These are phyloP conservation scores for Acronicta aceris DNA, from an alignment of 2,888 invertebrate genomes.

Conservation along the genomic window DNA sequence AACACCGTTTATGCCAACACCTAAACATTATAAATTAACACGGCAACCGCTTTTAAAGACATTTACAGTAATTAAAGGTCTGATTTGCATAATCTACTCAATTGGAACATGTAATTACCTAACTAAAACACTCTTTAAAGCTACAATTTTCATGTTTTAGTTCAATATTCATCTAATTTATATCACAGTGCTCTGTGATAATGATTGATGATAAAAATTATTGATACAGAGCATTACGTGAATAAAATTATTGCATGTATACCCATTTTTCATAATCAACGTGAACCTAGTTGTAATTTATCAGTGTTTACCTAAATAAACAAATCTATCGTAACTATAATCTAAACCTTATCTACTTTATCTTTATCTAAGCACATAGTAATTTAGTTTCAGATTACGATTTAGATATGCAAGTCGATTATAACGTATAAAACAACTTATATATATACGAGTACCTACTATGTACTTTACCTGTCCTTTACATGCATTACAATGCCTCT, in stretches of 20 bases:
- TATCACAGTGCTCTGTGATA: conserved; percentile 42
- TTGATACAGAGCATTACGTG: conserved; percentile 20
- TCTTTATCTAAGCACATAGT: conserved; percentile 9
- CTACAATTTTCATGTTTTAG: conserved; percentile 16
- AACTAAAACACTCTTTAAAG: conserved; percentile 3
- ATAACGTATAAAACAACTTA: background rate
- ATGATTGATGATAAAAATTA: too few relatives aligned
- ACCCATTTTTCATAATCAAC: conserved; percentile 50
- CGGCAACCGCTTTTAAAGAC: too few relatives aligned
- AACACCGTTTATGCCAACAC: too few relatives aligned
- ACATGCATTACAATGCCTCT: too few relatives aligned
- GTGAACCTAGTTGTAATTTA: conserved; percentile 31
- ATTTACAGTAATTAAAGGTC: background rate
- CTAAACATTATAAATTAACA: too few relatives aligned
- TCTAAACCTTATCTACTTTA: conserved; percentile 14
- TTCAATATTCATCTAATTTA: conserved; percentile 32
- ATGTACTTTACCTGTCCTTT: too few relatives aligned
- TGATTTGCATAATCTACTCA: background rate
- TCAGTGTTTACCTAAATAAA: conserved; percentile 44
- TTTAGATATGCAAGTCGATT: background rate
- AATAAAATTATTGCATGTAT: conserved; percentile 33
- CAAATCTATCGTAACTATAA: conserved; percentile 30
- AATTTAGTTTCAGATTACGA: conserved; percentile 5
- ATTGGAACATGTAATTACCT: background rate
- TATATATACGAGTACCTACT: too few relatives aligned